Percentiles rank a stretch among this genome's conserved stretches.
These are phyloP conservation scores for Haemorhous mexicanus DNA, from an alignment of 2,113 vertebrate species.

Conservation along the genomic window DNA sequence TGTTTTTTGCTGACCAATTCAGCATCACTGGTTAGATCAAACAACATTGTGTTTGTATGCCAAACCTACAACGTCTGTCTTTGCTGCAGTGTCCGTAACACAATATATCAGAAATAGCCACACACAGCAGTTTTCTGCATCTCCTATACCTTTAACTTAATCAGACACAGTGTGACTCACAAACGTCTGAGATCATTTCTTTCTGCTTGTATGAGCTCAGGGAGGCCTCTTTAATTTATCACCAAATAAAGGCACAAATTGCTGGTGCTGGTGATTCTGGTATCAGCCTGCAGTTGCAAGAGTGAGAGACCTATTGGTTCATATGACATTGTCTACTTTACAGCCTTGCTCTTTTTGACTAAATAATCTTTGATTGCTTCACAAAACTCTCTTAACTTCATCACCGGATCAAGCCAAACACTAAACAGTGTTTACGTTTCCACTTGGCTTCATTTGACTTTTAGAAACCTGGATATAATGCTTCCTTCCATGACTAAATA, in stretches of 20 bases:
- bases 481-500: neutral
- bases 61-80: neutral
- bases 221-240: constrained; percentile 56
- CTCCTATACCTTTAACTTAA: constrained; percentile 45
- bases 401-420: neutral
- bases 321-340: neutral
- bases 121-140: constrained; percentile 28
- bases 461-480: neutral
- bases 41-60: neutral
- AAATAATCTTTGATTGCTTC: constrained; percentile 11
- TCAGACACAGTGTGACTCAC: constrained; percentile 58
- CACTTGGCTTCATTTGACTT: neutral
- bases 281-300: neutral
- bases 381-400: neutral
- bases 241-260: constrained; percentile 60
- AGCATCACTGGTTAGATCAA: neutral
- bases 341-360: neutral
- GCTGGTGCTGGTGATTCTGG: constrained; percentile 52
- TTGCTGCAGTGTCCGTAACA: constrained; percentile 21
- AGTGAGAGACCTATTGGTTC: neutral
- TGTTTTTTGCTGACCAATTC: constrained; percentile 12
- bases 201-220: constrained; percentile 60
- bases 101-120: constrained; percentile 25
- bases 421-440: neutral
- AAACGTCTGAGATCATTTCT: constrained; percentile 56